Evolutionary conservation across 2,113 vertebrate species (phyloP), one percentile per base, ranked within the genome.

Genomic region (Sorex araneus): DNA sequence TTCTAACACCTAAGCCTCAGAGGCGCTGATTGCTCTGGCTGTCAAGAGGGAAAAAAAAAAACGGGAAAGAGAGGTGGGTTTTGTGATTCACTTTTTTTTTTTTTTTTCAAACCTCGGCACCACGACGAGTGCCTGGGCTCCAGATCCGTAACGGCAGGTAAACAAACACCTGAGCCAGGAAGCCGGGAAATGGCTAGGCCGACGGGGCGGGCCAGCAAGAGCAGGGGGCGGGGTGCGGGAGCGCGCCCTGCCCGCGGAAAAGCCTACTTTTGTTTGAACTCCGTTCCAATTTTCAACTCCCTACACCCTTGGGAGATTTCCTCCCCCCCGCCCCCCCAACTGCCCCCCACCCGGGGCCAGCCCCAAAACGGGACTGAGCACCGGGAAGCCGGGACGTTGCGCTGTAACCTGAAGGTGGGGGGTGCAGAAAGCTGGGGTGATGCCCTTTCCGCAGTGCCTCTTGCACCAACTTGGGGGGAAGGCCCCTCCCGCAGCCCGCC

Each of bases 121-220:
- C 4, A 11, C 64, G 63, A 70, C 78, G 85, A 47, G 10, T 43
- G 43, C 69, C 57, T 19, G 57, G 6, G 57, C 90, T 71, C 47
- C 67, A 4, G 64, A 66, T 57, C 34, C 1, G 40, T n/a, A n/a
- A 63, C 12, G 10, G 19, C 74, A 90, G 89, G 90, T 90, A 94
- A 95, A 92, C 84, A 76, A 77, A 93, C 94, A 95, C 94, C 87
- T 96, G 93, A 85, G 81, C 84, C 60, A 78, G 87, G 85, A 67
- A 86, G 82, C 30, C 23, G 19, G 63, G 63, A 25, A 64, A 25
- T 27, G 27, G 28, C 25, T 8, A 66, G 64, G 28, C 64, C 28
- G 64, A 28, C 64, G 18, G 57, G 57, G 57, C 57, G 57, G 57
- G 54, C 54, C 54, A 16, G 54, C 54, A 54, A 54, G 54, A 54